Conservation (phyloP, 2,797 vertebrate genomes). For the Mus spretus region DNA sequence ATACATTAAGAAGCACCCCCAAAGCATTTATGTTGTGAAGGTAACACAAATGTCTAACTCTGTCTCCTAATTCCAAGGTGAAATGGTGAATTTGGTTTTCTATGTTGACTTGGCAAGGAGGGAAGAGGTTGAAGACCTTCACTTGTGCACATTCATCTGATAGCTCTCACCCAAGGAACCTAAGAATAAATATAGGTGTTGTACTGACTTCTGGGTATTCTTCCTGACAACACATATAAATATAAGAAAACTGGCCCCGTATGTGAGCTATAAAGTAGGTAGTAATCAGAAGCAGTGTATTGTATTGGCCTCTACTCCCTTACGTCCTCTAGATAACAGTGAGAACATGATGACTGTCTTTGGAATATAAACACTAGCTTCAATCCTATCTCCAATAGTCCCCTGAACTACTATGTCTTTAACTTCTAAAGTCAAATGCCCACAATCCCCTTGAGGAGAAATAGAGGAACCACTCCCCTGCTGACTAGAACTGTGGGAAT, state of each 20-base stretch:
- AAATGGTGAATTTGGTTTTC: neutral
- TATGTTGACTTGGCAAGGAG: neutral
- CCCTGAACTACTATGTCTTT: neutral
- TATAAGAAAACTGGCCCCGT: neutral
- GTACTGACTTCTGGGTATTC: neutral
- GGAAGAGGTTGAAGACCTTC: neutral
- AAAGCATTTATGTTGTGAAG: neutral
- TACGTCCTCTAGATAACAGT: neutral
- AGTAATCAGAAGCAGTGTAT: neutral
- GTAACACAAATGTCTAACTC: neutral
- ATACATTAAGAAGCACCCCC: neutral
- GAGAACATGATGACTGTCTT: neutral
- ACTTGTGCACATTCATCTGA: neutral
- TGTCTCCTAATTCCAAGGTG: neutral
- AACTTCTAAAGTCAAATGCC: neutral
- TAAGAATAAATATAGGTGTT: neutral
- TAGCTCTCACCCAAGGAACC: neutral
- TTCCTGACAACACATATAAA: neutral
- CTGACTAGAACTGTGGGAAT: neutral
- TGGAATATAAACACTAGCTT: neutral
- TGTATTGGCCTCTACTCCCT: neutral
- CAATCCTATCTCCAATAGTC: neutral
- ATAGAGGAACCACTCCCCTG: neutral
- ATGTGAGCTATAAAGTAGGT: accelerated
- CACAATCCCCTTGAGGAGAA: neutral